A percentile compares a stretch with the other conserved stretches of the same genome.
Conservation (phyloP, 2,113 vertebrate genomes). For the Sialia sialis region DNA sequence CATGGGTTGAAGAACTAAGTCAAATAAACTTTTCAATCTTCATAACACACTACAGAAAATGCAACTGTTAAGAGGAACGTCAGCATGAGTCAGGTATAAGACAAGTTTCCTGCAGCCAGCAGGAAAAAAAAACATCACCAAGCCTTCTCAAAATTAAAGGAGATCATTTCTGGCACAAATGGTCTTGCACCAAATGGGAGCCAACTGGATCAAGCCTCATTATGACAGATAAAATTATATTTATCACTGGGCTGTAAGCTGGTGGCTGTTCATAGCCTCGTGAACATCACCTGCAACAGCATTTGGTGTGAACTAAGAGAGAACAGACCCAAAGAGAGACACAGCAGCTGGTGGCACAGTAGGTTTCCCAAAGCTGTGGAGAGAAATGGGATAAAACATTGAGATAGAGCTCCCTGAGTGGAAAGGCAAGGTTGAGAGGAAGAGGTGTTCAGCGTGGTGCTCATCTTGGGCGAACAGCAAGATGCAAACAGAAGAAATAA, state of each 20-base stretch:
- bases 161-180: not conserved
- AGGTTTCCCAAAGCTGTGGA: slow-evolving; percentile 17
- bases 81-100: not conserved
- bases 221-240: slow-evolving; percentile 13
- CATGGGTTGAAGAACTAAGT: not conserved
- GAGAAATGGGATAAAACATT: not conserved
- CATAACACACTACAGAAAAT: not conserved
- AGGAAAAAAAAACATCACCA: not conserved
- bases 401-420: not conserved
- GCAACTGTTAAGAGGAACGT: not conserved
- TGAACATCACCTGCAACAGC: not conserved
- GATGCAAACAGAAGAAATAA: not conserved
- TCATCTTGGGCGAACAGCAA: not conserved
- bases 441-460: rapidly evolving
- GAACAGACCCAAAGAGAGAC: not conserved
- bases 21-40: not conserved
- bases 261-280: not conserved
- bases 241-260: not conserved
- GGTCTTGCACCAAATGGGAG: not conserved
- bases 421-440: not conserved
- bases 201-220: not conserved
- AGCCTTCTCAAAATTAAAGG: not conserved
- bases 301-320: not conserved
- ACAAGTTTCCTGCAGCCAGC: not conserved
- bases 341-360: slow-evolving; percentile 28